These are phyloP conservation scores for Drosophila aff. DNA, from an alignment of 1,140 invertebrate genomes.

Conservation along the genomic window DNA sequence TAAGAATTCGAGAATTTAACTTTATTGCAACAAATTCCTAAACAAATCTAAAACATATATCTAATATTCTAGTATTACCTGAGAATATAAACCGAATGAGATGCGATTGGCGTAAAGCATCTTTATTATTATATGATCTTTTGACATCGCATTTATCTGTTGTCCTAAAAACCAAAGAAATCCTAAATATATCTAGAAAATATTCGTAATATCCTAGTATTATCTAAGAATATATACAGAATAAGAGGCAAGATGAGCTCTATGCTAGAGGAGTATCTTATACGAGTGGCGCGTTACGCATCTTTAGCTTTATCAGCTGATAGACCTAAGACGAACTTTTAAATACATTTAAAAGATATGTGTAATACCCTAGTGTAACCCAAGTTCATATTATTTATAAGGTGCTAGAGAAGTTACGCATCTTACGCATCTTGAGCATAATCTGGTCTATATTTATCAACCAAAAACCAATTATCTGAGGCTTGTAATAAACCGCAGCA, in stretches of 20 bases:
- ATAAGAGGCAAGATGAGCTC: too few relatives aligned
- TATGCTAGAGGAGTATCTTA: not conserved
- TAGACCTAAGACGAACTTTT: too few relatives aligned
- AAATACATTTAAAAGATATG: not conserved
- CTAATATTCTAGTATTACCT: not conserved
- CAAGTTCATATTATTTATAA: not conserved
- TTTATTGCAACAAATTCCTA: not conserved
- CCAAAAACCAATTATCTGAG: not conserved
- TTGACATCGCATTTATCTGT: too few relatives aligned
- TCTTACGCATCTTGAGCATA: not conserved
- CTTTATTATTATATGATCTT: not conserved
- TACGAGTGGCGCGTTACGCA: not conserved
- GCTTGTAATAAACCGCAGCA: not conserved
- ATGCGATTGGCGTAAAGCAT: not conserved
- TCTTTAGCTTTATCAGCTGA: not conserved
- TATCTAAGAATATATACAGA: too few relatives aligned
- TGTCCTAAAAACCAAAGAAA: not conserved
- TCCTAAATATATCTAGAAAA: too few relatives aligned
- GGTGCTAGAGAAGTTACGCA: not conserved
- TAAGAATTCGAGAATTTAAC: not conserved
- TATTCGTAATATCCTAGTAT: too few relatives aligned
- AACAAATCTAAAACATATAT: not conserved
- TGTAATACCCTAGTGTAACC: not conserved
- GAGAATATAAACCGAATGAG: not conserved
- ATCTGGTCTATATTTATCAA: not conserved